Base-by-base conservation (phyloP, 2,888 invertebrate species). In the Epirrhoe tristata region DNA sequence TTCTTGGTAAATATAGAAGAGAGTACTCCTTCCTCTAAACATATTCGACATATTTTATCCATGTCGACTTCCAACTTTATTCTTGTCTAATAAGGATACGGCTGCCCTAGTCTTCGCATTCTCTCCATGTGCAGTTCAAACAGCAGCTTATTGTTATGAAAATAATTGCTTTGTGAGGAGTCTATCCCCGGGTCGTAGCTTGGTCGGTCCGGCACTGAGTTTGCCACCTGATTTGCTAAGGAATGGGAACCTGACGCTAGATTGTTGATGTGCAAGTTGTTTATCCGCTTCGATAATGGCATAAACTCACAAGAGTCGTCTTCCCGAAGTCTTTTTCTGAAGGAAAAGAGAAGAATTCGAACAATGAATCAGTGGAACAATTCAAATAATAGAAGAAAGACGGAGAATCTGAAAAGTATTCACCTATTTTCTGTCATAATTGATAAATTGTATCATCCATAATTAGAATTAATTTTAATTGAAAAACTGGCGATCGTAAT, bases 251-350 rank as follows among this genome's bases (percentile, higher is more conserved):
- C 61, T 5, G 69, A 57, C 17, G 81, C 77, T 43, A 93, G 81
- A 72, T 86, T 94, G 83, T 95, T 95, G 83, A 97, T 95, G 81
- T 98, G 97, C 59, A 98, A 94, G 91, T 98, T 98, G 86, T 98
- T 98, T 78, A 98, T 98, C 81, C 98, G 94, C 87, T 98, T 98
- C 12, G 98, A 98, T 60, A 98, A 89, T 61, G 98, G 98, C 94
- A 97, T 96, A 79, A 97, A 98, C 81, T 98, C 98, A 79, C 95
- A 94, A 46, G 95, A 94, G 75, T 97, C 97, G 80, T 97, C 97
- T 82, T 96, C 96, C 67, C 97, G 94, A 58, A 95, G 94, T 74
- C 97, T 94, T 94, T 98, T 97, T 82, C 97, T 97, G 24, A 52
- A 24, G 54, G 54, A 8, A 14, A 36, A 36, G 2, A 36, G 16